phyloP scores from a whole-genome alignment of 2,888 invertebrate genomes.

The Aricia artaxerxes region DNA sequence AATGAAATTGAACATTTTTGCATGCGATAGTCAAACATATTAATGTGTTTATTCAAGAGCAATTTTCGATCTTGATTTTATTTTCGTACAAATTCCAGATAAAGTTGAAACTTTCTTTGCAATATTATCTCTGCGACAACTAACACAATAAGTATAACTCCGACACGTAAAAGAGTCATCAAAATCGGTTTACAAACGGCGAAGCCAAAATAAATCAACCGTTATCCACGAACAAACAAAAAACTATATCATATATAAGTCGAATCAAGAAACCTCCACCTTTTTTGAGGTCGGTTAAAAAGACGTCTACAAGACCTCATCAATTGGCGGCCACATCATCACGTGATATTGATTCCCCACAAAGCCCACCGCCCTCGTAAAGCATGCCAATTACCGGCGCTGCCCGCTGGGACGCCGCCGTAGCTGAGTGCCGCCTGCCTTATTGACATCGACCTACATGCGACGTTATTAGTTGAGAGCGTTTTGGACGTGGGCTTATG shows the following conservation, averaged over 20 bases:
- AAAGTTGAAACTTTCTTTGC: neutral
- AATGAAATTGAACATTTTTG: neutral
- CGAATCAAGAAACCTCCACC: too few species aligned
- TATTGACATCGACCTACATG: conserved; percentile 3
- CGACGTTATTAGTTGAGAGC: neutral
- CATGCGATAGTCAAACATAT: neutral
- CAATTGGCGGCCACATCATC: neutral
- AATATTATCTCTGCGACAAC: too few species aligned
- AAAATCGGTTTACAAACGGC: too few species aligned
- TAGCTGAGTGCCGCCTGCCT: neutral
- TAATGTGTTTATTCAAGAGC: neutral
- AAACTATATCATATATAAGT: too few species aligned
- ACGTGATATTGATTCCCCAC: conserved; percentile 11
- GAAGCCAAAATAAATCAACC: too few species aligned
- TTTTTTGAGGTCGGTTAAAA: neutral
- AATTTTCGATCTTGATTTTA: neutral
- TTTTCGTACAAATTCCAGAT: neutral
- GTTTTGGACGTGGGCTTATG: neutral
- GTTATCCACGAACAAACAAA: too few species aligned
- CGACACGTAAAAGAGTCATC: too few species aligned
- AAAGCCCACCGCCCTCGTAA: conserved; percentile 36
- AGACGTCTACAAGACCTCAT: neutral
- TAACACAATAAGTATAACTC: too few species aligned
- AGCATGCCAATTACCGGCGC: conserved; percentile 38
- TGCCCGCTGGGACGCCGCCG: conserved; percentile 34